phyloP scores from a whole-genome alignment of 2,888 invertebrate species.

The Meliscaeva auricollis region DNA sequence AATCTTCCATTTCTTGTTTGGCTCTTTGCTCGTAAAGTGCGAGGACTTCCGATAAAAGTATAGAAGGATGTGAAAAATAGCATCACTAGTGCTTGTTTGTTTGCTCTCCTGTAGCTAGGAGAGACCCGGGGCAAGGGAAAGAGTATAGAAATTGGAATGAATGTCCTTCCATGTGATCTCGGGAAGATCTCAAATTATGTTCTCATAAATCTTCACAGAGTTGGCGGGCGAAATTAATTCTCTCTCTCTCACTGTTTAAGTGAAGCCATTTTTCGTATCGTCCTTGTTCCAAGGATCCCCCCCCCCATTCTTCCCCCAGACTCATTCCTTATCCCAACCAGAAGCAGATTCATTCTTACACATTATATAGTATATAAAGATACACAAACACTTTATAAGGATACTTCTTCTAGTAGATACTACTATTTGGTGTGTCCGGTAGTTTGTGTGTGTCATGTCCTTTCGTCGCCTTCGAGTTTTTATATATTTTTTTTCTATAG shows the following conservation, averaged over 20 bases:
- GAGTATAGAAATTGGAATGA: constrained; percentile 52
- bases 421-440: constrained; percentile 38
- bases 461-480: constrained; percentile 74
- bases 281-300: constrained; percentile 1
- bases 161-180: constrained; percentile 73
- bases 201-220: constrained; percentile 77
- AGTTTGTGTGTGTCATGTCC: constrained; percentile 67
- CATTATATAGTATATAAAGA: too few relatives aligned
- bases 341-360: neutral
- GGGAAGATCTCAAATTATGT: constrained; percentile 77
- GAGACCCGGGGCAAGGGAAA: neutral
- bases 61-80: constrained; percentile 69
- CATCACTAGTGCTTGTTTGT: constrained; percentile 68
- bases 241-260: constrained; percentile 71
- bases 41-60: constrained; percentile 68
- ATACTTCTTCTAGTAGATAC: neutral
- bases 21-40: constrained; percentile 70
- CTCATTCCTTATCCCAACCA: constrained; percentile 55
- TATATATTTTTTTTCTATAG: constrained; percentile 6
- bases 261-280: constrained; percentile 72
- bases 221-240: constrained; percentile 75
- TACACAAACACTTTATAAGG: too few relatives aligned
- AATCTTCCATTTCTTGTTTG: constrained; percentile 57
- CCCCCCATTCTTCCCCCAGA: neutral
- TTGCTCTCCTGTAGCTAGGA: constrained; percentile 36